Base-by-base conservation (phyloP, 2,113 vertebrate species). In the Trichechus manatus region DNA sequence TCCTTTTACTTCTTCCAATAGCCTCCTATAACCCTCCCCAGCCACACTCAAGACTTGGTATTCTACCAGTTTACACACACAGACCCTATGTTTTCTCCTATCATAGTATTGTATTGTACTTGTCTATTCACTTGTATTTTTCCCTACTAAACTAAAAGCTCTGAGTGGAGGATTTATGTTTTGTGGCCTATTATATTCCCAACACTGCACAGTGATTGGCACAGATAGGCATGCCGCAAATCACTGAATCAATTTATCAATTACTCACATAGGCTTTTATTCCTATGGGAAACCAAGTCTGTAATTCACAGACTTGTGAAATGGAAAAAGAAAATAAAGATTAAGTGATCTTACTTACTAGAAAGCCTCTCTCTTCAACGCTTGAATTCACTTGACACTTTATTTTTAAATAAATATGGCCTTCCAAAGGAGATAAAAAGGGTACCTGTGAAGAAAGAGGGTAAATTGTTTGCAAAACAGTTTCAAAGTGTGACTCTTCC, bases 361-460 rank as follows among this genome's bases (percentile, higher is more conserved):
- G 97, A 97, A 99, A 99, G 25, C 99, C 99, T 96, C 95, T 99
- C 96, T 99, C 99, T 83, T 99, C 99, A 95, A 99, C 98, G 27
- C 91, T 98, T 14, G 99, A 99, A 92, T 99, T 99, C 75, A 99
- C 99, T 96, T 99, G 99, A 97, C 99, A 99, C 97, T 99, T 99
- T 98, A 99, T 97, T 97, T 99, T 99, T 22, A 99, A 98, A 98
- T 99, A 99, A 98, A 99, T 97, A 88, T 99, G 99, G 33, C 99
- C 99, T 98, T 99, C 99, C 98, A 99, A 97, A 50, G 99, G 99
- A 95, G 99, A 99, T 97, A 99, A 93, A 98, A 99, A 99, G 0
- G 99, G 99, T 81, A 99, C 99, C 99, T 99, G 89, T 0, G 96
- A 97, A 95, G 81, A 94, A 87, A 97, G 33, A 61, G 29, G 39